phyloP scores from a whole-genome alignment of 2,888 invertebrate genomes.

The Romanomermis culicivorax region DNA sequence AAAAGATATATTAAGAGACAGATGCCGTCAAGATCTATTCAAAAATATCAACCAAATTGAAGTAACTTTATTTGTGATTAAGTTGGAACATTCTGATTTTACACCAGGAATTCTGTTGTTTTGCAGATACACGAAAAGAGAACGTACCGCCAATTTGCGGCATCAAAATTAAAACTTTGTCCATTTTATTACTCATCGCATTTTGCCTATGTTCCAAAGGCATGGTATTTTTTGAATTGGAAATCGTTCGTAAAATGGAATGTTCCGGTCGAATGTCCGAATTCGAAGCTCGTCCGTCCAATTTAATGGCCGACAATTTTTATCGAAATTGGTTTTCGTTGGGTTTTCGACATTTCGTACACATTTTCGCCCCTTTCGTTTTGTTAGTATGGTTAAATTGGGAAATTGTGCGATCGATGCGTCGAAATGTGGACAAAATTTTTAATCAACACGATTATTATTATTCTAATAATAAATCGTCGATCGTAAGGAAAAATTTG shows the following conservation, averaged over 20 bases:
- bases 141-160: no score
- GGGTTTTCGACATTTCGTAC: not conserved
- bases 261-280: not conserved
- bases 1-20: no score
- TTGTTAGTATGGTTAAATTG: not conserved
- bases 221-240: not conserved
- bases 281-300: not conserved
- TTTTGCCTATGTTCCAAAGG: not conserved
- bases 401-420: not conserved
- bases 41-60: no score
- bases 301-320: not conserved
- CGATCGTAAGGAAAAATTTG: not conserved
- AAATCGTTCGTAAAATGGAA: not conserved
- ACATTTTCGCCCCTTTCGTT: conserved; percentile 2
- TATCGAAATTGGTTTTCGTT: not conserved
- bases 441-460: no score
- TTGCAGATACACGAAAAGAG: no score
- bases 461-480: not conserved
- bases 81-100: no score
- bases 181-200: not conserved
- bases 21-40: no score
- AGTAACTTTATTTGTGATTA: no score
- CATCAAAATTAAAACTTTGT: no score
- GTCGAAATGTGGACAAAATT: not conserved
- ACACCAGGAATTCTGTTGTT: no score